Conservation (phyloP, 2,797 vertebrate genomes). For the Hyperoplus lanceolatus region DNA sequence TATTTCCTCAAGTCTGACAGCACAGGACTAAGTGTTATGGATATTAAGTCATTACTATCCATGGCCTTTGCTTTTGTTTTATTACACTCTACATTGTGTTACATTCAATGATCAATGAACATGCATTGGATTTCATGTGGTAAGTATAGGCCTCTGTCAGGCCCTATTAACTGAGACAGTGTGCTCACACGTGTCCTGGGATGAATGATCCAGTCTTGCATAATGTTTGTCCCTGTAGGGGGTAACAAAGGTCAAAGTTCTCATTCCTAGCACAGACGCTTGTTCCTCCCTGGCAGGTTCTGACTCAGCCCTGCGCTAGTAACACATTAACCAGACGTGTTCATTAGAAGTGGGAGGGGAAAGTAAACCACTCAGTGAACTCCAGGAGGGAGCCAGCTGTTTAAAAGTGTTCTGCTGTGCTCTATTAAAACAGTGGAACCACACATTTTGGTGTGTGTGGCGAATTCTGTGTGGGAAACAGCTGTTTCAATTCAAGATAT, state of each 20-base stretch:
- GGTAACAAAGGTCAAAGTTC: slow-evolving; percentile 64
- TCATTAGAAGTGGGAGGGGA: slow-evolving; percentile 11
- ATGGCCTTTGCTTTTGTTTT: slow-evolving; percentile 24
- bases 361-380: not conserved
- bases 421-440: not conserved
- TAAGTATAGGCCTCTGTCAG: slow-evolving; percentile 13
- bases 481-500: slow-evolving; percentile 16
- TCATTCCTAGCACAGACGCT: slow-evolving; percentile 39
- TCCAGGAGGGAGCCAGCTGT: slow-evolving; percentile 15
- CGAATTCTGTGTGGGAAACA: slow-evolving; percentile 14
- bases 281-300: not conserved
- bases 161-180: not conserved
- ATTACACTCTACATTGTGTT: slow-evolving; percentile 18
- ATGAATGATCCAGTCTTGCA: slow-evolving; percentile 44
- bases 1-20: not conserved
- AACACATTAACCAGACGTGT: slow-evolving; percentile 51
- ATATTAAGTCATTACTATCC: not conserved
- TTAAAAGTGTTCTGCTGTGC: slow-evolving; percentile 6
- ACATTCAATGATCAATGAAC: slow-evolving; percentile 41
- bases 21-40: not conserved
- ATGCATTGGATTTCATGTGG: slow-evolving; percentile 37
- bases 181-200: slow-evolving; percentile 17
- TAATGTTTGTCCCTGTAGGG: slow-evolving; percentile 45
- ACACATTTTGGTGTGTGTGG: slow-evolving; percentile 1
- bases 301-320: slow-evolving; percentile 21